Base-by-base conservation (phyloP, 2,797 vertebrate genomes). In the Sylvia borin region DNA sequence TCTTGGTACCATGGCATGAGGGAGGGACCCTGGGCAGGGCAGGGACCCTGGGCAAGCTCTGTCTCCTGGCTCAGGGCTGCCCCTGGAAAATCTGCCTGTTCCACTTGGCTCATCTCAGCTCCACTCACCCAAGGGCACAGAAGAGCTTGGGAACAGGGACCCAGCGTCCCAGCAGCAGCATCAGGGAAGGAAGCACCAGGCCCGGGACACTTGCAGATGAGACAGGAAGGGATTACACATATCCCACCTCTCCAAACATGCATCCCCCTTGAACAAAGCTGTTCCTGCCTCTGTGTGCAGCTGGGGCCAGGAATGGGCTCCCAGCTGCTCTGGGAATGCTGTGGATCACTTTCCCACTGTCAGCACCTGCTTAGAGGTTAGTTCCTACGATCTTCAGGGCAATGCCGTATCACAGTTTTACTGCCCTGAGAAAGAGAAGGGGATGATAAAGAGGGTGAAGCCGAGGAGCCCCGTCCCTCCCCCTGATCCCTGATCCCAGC, bases 331-430 rank as follows among this genome's bases (percentile, higher is more conserved):
- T 87, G 95, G 90, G 87, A 95, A 96, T 3, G 3, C 83, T 3
- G 2, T 6, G 1, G 85, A 96, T 91, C 88, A 93, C 91, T 96
- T 94, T 97, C 91, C 94, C 95, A 95, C 96, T 96, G 95, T 85
- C 93, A 87, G 75, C 96, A 97, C 96, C 96, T 97, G 95, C 92
- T 95, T 85, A 88, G 94, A 91, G 88, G 93, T 96, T 88, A 86
- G 90, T 86, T 90, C 71, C 93, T 96, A 45, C 2, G 65, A 93
- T 93, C 93, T 95, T 58, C 5, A 7, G 67, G 74, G 42, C 62
- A 93, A 92, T 9, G 80, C 50, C 0, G 6, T 72, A 91, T 75
- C 79, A 74, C 1, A 2, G 54, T 71, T 96, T 94, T 88, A 94
- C 50, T 90, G 92, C 85, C 68, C 82, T 93, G 88, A 94, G 93